These are phyloP conservation scores for Stictocephala bisonia DNA, from an alignment of 2,888 invertebrate species.

Conservation along the genomic window DNA sequence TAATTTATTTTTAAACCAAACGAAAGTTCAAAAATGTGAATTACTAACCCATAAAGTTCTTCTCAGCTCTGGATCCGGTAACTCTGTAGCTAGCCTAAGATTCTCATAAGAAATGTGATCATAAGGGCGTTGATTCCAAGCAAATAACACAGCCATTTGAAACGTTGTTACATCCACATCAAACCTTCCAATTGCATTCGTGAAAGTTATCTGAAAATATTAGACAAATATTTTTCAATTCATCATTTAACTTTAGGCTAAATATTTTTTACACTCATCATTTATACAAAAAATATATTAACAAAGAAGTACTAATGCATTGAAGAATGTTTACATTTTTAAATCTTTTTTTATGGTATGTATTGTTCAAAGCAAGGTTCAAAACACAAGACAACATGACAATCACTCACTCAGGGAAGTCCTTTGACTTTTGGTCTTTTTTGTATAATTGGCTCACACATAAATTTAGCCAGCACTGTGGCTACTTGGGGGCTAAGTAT, in stretches of 20 bases:
- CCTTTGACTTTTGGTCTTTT: too few relatives aligned
- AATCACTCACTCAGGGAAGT: too few relatives aligned
- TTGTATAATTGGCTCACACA: too few relatives aligned
- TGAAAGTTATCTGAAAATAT: conserved; percentile 83
- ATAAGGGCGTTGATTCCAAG: conserved; percentile 96
- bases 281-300: neutral
- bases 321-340: neutral
- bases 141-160: conserved; percentile 99
- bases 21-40: neutral
- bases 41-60: conserved; percentile 86
- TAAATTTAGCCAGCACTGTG: too few relatives aligned
- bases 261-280: too few relatives aligned
- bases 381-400: neutral
- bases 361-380: neutral
- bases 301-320: neutral
- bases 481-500: too few relatives aligned
- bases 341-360: neutral
- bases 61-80: conserved; percentile 94
- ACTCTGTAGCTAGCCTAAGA: conserved; percentile 93
- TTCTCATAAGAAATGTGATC: conserved; percentile 98
- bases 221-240: neutral
- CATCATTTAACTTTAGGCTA: neutral
- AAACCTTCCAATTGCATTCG: conserved; percentile 91
- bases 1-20: too few relatives aligned
- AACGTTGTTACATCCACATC: conserved; percentile 99